Evolutionary conservation across 2,113 vertebrate species (phyloP).

Genomic region (Neotragus pygmaeus): DNA sequence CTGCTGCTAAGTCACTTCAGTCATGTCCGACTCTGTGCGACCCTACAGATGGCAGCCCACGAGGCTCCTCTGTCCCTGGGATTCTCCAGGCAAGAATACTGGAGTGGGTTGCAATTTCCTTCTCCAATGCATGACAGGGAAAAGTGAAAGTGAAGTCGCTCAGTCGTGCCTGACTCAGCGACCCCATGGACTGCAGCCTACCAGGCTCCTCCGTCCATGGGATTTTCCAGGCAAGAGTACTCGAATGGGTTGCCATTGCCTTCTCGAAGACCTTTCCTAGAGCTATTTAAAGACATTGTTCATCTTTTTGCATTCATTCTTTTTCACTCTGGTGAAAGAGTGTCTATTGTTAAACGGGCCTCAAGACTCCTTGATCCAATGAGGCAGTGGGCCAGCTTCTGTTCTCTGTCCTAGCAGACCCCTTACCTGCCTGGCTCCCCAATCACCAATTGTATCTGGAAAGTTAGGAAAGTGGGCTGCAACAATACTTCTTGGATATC

Average conservation of each 20-base stretch:
- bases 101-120: too few species aligned
- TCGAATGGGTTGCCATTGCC: too few species aligned
- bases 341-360: not conserved
- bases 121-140: too few species aligned
- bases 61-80: too few species aligned
- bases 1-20: too few species aligned
- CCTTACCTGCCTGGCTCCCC: not conserved
- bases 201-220: too few species aligned
- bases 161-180: accelerated
- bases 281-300: not conserved
- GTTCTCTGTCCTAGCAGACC: not conserved
- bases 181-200: too few species aligned
- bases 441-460: too few species aligned
- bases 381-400: not conserved
- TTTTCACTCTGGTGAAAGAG: not conserved
- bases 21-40: accelerated
- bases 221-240: too few species aligned
- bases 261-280: not conserved
- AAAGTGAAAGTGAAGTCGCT: too few species aligned
- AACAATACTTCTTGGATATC: not conserved
- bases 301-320: not conserved
- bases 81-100: too few species aligned
- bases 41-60: too few species aligned
- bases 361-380: not conserved
- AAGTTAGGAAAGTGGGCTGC: not conserved